Percentiles rank a stretch among this genome's conserved stretches.
phyloP scores from a whole-genome alignment of 1,140 invertebrate genomes.

The Homalodisca vitripennis region DNA sequence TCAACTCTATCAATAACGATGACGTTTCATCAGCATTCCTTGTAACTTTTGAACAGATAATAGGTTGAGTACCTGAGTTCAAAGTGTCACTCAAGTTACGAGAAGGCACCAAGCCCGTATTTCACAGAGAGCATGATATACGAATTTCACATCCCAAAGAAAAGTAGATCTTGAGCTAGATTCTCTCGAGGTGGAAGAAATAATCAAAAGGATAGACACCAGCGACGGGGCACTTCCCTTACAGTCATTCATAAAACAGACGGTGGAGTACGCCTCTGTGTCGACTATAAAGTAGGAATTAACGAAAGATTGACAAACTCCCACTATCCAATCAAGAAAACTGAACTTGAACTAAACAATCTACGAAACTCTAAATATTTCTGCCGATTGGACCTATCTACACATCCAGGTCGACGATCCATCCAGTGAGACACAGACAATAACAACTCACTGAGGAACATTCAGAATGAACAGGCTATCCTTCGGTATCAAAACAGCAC shows the following conservation, averaged over 20 bases:
- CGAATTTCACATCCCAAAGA: background rate
- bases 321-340: conserved; percentile 26
- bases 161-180: conserved; percentile 34
- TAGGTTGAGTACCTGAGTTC: conserved; percentile 28
- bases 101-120: conserved; percentile 29
- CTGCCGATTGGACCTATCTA: conserved; percentile 39
- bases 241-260: conserved; percentile 47
- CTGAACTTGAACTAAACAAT: conserved; percentile 31
- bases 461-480: conserved; percentile 48
- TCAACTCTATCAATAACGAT: no score
- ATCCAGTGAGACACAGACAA: conserved; percentile 45
- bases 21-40: no score
- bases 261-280: conserved; percentile 48
- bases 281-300: conserved; percentile 50
- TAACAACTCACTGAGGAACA: conserved; percentile 44
- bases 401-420: conserved; percentile 42
- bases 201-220: conserved; percentile 41
- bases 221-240: conserved; percentile 47
- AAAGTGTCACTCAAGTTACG: conserved; percentile 21
- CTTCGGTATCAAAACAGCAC: conserved; percentile 53
- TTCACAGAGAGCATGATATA: conserved; percentile 30
- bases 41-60: conserved; percentile 36
- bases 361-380: conserved; percentile 34
- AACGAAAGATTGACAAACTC: conserved; percentile 20
- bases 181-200: conserved; percentile 32